Conservation (phyloP, 1,140 invertebrate species). For the Sycophila sp. region DNA sequence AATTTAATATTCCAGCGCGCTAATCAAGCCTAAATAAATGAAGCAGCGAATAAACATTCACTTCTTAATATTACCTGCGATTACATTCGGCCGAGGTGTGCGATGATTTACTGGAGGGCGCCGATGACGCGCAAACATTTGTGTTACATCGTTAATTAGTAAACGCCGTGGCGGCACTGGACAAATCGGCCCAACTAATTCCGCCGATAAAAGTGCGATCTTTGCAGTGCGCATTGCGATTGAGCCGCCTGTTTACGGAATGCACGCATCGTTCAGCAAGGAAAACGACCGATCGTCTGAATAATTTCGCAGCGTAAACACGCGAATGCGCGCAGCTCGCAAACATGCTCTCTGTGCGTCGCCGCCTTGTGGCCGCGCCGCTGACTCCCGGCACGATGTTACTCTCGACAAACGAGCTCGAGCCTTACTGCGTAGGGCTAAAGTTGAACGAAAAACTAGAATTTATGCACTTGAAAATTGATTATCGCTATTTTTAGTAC, state of each 20-base stretch:
- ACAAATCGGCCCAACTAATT: not conserved
- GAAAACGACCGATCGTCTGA: conserved; percentile 35
- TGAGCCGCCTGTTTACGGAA: no score
- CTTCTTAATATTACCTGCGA: no score
- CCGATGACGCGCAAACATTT: not conserved
- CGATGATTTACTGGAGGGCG: no score
- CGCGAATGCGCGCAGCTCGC: conserved; percentile 47
- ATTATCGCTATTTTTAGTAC: no score
- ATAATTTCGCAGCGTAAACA: conserved; percentile 56
- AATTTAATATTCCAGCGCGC: not conserved
- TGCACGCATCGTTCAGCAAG: not conserved
- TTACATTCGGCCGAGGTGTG: no score
- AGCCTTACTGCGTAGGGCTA: no score
- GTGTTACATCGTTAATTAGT: not conserved
- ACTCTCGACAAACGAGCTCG: no score
- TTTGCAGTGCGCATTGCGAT: no score
- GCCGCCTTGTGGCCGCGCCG: not conserved
- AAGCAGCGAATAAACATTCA: conserved; percentile 28
- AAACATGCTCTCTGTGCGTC: conserved; percentile 9
- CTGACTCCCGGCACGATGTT: no score
- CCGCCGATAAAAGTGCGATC: no score
- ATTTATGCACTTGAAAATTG: no score
- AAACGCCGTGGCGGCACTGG: not conserved
- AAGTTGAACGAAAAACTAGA: no score
- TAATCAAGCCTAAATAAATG: conserved; percentile 30